Evolutionary conservation across 2,888 invertebrate species (phyloP), one percentile per base, ranked within the genome.

Genomic region (Exephanes ischioxanthus): DNA sequence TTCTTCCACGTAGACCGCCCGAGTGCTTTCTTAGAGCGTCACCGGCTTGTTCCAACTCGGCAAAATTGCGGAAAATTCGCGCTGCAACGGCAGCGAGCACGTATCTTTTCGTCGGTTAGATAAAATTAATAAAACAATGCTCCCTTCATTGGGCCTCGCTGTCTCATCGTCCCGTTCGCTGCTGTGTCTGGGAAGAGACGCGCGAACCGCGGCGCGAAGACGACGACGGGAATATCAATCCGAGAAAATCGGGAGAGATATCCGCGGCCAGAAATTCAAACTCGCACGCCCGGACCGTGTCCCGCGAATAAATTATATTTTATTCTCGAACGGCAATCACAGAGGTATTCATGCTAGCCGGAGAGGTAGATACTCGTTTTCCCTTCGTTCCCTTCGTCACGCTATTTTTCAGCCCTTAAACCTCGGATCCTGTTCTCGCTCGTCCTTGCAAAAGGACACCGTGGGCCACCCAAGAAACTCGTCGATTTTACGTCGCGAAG

Each of bases 261-360:
- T 85, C 80, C 53, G 48, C 51, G 48, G 55, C 19, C 55, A 55
- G 66, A 79, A 70, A 71, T 66, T 83, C 73, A 63, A 37, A 67
- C 53, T 77, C 67, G 37, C 76, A 63, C 77, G 73, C 72, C 55
- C 85, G 87, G 87, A 87, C 87, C 82, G 84, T 86, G 90, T 88
- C 88, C 89, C 87, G 80, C 86, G 91, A 90, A 90, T 91, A 93
- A 93, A 93, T 93, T 92, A 92, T 90, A 91, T 90, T 92, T 86
- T 93, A 90, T 89, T 84, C 89, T 89, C 91, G 90, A 92, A 33
- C 91, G 88, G 91, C 93, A 93, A 93, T 93, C 93, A 93, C 92
- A 89, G 92, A 77, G 86, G 90, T 91, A 93, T 93, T 93, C 93
- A 92, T 88, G 61, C 76, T 67, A 37, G 66, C 80, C 37, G 37